Evolutionary conservation across 2,888 invertebrate species (phyloP), one percentile per base, ranked within the genome.

Genomic region (Palloptera scutellata): DNA sequence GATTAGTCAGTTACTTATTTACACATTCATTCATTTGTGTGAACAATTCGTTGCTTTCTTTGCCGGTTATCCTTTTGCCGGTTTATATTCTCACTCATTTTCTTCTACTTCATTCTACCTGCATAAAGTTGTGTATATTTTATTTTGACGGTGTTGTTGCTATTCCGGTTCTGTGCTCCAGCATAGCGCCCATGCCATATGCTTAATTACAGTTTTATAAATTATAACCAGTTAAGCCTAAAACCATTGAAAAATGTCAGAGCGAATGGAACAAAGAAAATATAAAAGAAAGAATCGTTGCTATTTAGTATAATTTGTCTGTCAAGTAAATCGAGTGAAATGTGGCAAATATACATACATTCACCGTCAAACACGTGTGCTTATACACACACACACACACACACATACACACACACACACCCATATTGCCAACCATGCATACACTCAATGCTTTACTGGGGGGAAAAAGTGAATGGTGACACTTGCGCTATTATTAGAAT

Each of bases 121-220:
- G 19, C 15, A n/a, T 60, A 19, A 15, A 45, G 48, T 12, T 60
- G 17, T 17, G 10, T 45, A 30, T 30, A n/a, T 30, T 30, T 30
- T 30, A 30, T 30, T 30, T 30, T 30, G 30, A 4, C 6, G 30
- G 2, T 30, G 30, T 30, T 30, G 30, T 30, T 30, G 2, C 30
- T 30, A 30, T 30, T 30, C 6, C 6, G 48, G 43, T 43, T 55
- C 10, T 11, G 9, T 20, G 55, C 8, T 19, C 12, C 9, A 17
- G 20, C 20, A 11, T 48, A 8, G n/a, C 42, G 30, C 43, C 41
- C 17, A 30, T 41, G n/a, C 53, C 30, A 53, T 45, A 55, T 48
- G 57, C 40, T 61, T 66, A 66, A 66, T 61, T 57, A 61, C 66
- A 61, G 61, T 66, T 66, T 61, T 52, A 61, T 61, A 61, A 66